Conservation (phyloP, 2,797 vertebrate species). For the Smutsia temminckii region DNA sequence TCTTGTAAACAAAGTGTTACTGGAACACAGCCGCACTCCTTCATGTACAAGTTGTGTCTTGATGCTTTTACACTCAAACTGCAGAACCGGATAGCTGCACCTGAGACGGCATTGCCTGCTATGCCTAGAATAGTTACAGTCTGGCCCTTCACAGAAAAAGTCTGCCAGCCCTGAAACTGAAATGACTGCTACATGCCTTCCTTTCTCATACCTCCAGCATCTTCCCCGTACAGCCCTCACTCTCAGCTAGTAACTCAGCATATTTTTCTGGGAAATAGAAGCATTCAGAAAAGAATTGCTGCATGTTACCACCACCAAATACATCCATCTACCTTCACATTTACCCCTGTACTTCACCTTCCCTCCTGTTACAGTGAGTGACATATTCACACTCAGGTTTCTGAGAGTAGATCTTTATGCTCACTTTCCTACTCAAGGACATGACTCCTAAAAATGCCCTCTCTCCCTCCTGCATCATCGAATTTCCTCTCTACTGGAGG, state of each 20-base stretch:
- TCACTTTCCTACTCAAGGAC: not conserved
- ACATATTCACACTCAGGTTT: not conserved
- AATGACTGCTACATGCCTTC: not conserved
- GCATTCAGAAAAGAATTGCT: constrained; percentile 3
- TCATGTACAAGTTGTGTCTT: not conserved
- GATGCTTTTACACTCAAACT: not conserved
- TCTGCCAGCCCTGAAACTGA: not conserved
- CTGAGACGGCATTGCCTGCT: not conserved
- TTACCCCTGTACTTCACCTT: not conserved
- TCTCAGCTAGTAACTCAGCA: not conserved
- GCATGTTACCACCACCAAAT: not conserved
- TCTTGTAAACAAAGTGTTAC: not conserved
- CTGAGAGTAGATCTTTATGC: not conserved
- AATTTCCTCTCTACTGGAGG: not conserved
- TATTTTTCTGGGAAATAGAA: not conserved
- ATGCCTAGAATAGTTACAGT: not conserved
- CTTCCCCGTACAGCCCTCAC: not conserved
- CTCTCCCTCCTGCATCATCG: not conserved
- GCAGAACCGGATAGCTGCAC: not conserved
- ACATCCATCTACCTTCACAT: not conserved
- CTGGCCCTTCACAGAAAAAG: not conserved
- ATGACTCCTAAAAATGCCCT: not conserved
- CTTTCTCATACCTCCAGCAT: not conserved
- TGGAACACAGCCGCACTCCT: not conserved
- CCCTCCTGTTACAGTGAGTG: not conserved